Evolutionary conservation across 1,140 invertebrate species (phyloP).

Genomic region (Reticulitermes speratus): DNA sequence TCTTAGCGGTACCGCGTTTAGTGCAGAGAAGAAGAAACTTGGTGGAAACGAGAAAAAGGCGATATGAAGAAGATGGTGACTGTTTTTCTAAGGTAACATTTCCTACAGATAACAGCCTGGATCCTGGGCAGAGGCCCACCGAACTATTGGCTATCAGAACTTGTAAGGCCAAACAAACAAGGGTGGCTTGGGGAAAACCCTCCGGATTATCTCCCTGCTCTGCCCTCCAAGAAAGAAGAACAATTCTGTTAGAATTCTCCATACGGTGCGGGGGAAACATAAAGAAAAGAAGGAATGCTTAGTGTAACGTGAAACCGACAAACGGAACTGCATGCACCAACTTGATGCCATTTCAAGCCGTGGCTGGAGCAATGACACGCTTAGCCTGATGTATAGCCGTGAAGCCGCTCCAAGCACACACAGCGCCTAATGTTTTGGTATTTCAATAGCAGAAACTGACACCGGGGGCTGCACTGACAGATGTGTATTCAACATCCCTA

Average conservation of each 20-base stretch:
- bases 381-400: not conserved
- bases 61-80: not conserved
- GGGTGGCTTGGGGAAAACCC: not conserved
- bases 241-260: not conserved
- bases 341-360: not conserved
- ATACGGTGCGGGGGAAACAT: not conserved
- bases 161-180: not conserved
- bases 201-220: not conserved
- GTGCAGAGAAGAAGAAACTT: not conserved
- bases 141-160: not conserved
- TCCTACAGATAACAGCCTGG: not conserved
- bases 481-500: not conserved
- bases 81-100: not conserved
- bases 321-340: not conserved
- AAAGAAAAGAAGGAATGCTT: not conserved
- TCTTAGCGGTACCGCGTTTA: too few species aligned
- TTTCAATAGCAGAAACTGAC: slow-evolving; percentile 8
- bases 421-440: not conserved
- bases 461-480: not conserved
- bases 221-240: not conserved
- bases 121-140: not conserved
- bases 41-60: not conserved
- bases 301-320: not conserved
- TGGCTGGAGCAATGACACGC: not conserved
- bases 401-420: not conserved